A percentile compares a stretch with the other conserved stretches of the same genome.
Conservation (phyloP, 2,888 invertebrate genomes). For the Argyresthia albistria region DNA sequence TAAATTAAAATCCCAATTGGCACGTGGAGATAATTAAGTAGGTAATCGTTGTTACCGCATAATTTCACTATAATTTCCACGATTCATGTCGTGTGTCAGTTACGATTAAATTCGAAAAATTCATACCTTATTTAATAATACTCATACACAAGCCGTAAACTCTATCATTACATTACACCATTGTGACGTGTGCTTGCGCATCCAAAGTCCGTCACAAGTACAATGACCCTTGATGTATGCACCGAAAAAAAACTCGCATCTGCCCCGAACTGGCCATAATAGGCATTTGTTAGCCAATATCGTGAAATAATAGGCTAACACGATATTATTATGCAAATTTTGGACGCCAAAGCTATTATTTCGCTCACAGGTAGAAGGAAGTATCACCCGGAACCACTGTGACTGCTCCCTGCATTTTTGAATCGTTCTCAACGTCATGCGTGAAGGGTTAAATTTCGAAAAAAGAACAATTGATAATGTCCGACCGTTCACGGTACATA, state of each 20-base stretch:
- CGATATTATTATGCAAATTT: constrained; percentile 66
- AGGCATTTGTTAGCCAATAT: constrained; percentile 46
- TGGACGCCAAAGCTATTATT: constrained; percentile 47
- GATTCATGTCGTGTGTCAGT: too few relatives aligned
- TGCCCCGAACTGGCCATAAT: constrained; percentile 29
- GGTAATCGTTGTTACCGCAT: too few relatives aligned
- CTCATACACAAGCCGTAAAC: neutral
- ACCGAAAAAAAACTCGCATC: constrained; percentile 21
- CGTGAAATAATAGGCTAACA: constrained; percentile 54
- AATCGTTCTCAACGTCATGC: constrained; percentile 19
- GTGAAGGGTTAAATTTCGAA: constrained; percentile 41
- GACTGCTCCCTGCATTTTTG: constrained; percentile 34
- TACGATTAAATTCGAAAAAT: too few relatives aligned
- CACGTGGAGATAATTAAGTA: too few relatives aligned
- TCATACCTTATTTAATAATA: too few relatives aligned
- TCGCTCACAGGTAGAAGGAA: constrained; percentile 45
- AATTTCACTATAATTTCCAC: too few relatives aligned
- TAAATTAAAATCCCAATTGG: too few relatives aligned
- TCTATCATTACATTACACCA: neutral
- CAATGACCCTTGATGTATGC: constrained; percentile 38
- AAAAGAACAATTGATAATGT: constrained; percentile 5
- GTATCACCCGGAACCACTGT: constrained; percentile 40
- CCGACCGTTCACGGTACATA: constrained; percentile 18
- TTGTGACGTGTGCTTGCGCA: neutral
- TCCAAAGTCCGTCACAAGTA: constrained; percentile 42